Evolutionary conservation across 92 coral and sea anemone species (phyloP).

Genomic region (Blastomussa wellsi): DNA sequence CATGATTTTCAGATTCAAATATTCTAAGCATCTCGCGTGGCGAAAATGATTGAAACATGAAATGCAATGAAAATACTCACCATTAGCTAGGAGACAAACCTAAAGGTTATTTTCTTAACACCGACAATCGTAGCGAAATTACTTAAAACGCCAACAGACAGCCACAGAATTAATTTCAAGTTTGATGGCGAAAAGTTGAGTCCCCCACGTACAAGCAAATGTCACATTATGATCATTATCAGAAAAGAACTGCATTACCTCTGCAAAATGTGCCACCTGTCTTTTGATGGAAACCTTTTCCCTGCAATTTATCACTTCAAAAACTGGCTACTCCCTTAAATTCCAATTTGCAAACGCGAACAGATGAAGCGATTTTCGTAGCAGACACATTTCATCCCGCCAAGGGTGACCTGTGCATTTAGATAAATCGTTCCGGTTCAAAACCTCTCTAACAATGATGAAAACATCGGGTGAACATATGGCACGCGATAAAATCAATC

Average conservation of each 20-base stretch:
- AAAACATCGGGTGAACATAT: neutral
- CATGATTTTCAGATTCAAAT: neutral
- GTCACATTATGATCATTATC: neutral
- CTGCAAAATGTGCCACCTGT: neutral
- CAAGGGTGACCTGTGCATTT: neutral
- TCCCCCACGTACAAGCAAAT: neutral
- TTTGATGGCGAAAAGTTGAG: neutral
- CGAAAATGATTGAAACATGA: neutral
- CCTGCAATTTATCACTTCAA: neutral
- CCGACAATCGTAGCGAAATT: neutral
- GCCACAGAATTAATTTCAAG: neutral
- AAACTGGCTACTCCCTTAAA: neutral
- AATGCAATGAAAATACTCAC: constrained; percentile 18
- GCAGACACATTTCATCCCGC: neutral
- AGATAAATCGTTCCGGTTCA: neutral
- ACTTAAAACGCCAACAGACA: constrained; percentile 23
- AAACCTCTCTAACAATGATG: neutral
- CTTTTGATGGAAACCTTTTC: neutral
- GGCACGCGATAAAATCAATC: neutral
- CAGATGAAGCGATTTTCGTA: neutral
- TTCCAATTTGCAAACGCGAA: constrained; percentile 3
- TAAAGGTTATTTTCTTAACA: neutral
- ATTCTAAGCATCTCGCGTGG: neutral
- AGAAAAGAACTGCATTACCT: neutral
- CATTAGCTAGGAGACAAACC: constrained; percentile 2